Evolutionary conservation across 2,888 invertebrate genomes (phyloP).

Genomic region (Clusia tigrina): DNA sequence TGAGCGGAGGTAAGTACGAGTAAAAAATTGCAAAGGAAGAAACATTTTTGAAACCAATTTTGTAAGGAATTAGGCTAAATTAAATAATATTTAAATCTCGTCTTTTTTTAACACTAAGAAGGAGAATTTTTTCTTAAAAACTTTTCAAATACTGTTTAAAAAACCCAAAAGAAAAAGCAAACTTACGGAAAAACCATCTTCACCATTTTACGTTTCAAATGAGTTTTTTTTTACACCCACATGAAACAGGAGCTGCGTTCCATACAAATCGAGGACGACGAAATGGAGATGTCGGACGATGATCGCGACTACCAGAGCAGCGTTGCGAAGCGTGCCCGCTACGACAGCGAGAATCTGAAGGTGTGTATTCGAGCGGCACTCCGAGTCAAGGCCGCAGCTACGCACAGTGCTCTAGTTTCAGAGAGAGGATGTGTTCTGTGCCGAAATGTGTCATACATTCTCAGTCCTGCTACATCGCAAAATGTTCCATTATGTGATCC

Average conservation of each 20-base stretch:
- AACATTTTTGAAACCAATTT: not conserved
- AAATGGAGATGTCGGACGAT: conserved; percentile 87
- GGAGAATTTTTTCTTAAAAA: conserved; percentile 1
- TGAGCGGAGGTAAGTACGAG: conserved; percentile 26
- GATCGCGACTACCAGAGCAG: conserved; percentile 68
- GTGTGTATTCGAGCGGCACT: conserved; percentile 39
- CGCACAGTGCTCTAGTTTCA: too few relatives aligned
- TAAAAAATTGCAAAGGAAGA: not conserved
- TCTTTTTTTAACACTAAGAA: not conserved
- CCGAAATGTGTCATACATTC: too few relatives aligned
- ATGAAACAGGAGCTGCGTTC: conserved; percentile 60
- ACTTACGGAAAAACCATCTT: too few relatives aligned
- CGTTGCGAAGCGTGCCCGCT: conserved; percentile 58
- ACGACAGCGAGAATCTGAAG: conserved; percentile 62
- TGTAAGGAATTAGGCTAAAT: too few relatives aligned
- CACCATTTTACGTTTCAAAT: too few relatives aligned
- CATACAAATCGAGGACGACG: conserved; percentile 73
- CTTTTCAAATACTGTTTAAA: too few relatives aligned
- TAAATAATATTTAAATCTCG: not conserved
- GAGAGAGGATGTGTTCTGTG: too few relatives aligned
- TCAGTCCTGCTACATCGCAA: too few relatives aligned
- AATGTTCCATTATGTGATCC: too few relatives aligned
- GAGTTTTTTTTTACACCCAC: not conserved
- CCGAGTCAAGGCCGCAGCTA: too few relatives aligned
- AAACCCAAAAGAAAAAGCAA: not conserved